Base-by-base conservation (phyloP, 2,888 invertebrate species). In the Chesias legatella region DNA sequence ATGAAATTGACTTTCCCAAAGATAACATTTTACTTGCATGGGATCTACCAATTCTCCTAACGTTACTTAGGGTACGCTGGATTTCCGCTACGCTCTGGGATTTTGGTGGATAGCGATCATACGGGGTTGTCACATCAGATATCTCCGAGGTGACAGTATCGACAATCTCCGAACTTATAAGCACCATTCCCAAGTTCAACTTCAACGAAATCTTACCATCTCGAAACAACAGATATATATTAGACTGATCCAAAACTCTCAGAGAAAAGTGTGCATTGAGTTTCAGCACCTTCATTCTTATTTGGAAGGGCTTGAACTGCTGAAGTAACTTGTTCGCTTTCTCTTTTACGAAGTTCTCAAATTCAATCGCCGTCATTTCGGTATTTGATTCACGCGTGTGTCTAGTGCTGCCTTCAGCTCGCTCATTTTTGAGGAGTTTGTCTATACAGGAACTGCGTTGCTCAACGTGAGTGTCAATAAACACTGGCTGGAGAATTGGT, bases 81-180 rank as follows among this genome's bases (percentile, higher is more conserved):
- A 68, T 60, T 20, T 63, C 47, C 0, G 52, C 57, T 1, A 67
- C 39, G 25, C 65, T 67, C 1, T 43, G 29, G 3, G 63, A 52
- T 10, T 36, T 57, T 0, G 65, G 49, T 0, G 65, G 63, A 0
- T 17, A 3, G 5, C 23, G 32, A 39, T 65, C 70, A 27, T 68
- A 74, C 1, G 70, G 65, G 8, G 70, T 73, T 0, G 42, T 40
- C 1, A 77, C 66, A 0, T 66, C 55, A 0, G 27, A 20, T 0
- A 66, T 39, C 1, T 74, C 73, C 1, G 52, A 43, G 0, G 45
- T 47, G 1, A 65, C 57, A 0, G 58, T 81, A 63, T 66, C 83
- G 56, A 62, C 69, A 61, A 65, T 84, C 67, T 67, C 86, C 64
- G 66, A 74, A 67, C 56, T 85, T 54, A 63, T 73, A 62, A 77